Evolutionary conservation across 2,113 vertebrate genomes (phyloP).

Genomic region (Oophaga pumilio): DNA sequence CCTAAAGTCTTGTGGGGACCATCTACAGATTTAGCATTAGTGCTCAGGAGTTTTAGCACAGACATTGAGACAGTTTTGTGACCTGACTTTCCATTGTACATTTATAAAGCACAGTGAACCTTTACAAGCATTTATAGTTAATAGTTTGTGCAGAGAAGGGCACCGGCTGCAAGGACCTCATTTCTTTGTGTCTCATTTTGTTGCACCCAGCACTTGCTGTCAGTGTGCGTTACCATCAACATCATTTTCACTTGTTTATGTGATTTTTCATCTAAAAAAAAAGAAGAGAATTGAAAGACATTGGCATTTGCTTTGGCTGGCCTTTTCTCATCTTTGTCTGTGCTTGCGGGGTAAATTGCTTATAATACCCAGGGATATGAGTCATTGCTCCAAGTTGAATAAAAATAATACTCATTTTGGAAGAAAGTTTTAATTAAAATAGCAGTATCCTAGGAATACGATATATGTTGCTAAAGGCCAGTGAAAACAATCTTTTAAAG

Average conservation of each 20-base stretch:
- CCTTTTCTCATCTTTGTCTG: slow-evolving; percentile 11
- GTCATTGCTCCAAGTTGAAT: background rate
- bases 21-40: no score
- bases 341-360: background rate
- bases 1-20: no score
- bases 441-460: background rate
- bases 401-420: background rate
- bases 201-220: background rate
- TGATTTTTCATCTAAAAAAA: background rate
- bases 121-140: background rate
- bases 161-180: background rate
- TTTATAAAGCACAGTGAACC: background rate
- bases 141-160: background rate
- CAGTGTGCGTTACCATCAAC: slow-evolving; percentile 7
- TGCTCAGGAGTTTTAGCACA: no score
- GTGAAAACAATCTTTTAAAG: background rate
- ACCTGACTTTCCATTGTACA: background rate
- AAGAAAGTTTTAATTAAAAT: background rate
- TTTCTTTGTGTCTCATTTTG: slow-evolving; percentile 19
- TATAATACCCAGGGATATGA: background rate
- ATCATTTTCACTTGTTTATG: slow-evolving; percentile 15
- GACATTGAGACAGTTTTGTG: background rate
- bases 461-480: background rate
- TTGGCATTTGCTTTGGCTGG: slow-evolving; percentile 29
- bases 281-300: slow-evolving; percentile 5